phyloP scores from a whole-genome alignment of 2,113 vertebrate species.

The Myiopsitta monachus region DNA sequence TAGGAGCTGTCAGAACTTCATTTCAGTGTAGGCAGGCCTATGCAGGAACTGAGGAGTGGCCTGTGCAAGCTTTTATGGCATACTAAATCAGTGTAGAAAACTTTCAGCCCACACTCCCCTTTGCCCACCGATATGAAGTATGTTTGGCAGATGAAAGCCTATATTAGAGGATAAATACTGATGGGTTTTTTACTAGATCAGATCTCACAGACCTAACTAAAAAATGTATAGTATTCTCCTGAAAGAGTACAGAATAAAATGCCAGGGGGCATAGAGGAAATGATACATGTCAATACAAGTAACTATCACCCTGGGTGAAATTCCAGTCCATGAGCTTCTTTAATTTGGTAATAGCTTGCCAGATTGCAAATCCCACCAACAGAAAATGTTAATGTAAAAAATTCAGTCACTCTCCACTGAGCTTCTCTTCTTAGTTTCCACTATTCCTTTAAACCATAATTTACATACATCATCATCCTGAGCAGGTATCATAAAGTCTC shows the following conservation, averaged over 20 bases:
- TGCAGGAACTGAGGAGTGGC: slow-evolving; percentile 23
- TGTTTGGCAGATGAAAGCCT: slow-evolving; percentile 41
- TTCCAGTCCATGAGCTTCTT: slow-evolving; percentile 36
- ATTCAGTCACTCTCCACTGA: background rate
- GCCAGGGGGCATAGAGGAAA: slow-evolving; percentile 11
- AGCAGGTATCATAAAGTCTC: background rate
- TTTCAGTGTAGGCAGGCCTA: slow-evolving; percentile 30
- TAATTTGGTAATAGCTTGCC: slow-evolving; percentile 42
- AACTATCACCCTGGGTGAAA: slow-evolving; percentile 34
- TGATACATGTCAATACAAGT: slow-evolving; percentile 54
- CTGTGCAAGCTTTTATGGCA: background rate
- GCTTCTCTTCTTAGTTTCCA: background rate
- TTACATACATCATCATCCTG: background rate
- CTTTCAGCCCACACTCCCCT: slow-evolving; percentile 11
- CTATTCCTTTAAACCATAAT: background rate
- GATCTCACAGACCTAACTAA: slow-evolving; percentile 20
- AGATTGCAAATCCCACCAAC: slow-evolving; percentile 18
- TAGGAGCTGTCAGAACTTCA: slow-evolving; percentile 6
- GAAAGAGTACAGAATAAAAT: slow-evolving; percentile 17
- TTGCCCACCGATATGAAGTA: slow-evolving; percentile 23
- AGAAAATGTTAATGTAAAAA: background rate
- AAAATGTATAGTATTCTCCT: background rate
- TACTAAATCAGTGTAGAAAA: slow-evolving; percentile 16
- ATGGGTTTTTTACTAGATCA: background rate
- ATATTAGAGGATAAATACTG: slow-evolving; percentile 9